Evolutionary conservation across 2,113 vertebrate genomes (phyloP), one percentile per base, ranked within the genome.

Genomic region (Hoplias malabaricus): DNA sequence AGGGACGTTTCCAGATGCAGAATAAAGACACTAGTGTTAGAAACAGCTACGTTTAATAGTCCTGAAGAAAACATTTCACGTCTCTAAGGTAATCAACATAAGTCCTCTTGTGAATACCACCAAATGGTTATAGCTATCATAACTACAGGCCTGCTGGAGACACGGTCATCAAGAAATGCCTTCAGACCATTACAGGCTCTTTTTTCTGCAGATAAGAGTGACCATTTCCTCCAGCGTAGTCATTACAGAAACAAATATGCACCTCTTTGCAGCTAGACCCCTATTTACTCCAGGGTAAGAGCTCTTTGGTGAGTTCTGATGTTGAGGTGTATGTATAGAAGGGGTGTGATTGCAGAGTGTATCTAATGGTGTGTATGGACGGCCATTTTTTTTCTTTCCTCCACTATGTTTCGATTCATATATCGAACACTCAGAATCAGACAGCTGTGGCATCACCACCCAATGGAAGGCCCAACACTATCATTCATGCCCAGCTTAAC

Each of bases 211-310:
- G 53, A 67, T 76, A 48, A 68, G 68, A 73, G 21, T 14, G 46
- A 38, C 23, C 9, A 67, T 83, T 71, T 76, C 46, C 53, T 57
- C 7, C 10, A 72, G 43, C n/a, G 13, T 13, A 27, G 14, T 72
- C 61, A 67, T 80, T 77, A 33, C 61, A 38, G 77, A 73, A 76
- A 75, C n/a, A 73, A 54, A 80, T 79, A 43, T 27, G 38, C 48
- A 80, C 27, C 66, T 76, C 62, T 70, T 53, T 23, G 14, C 48
- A n/a, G 16, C 57, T 53, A 77, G 54, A 57, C 34, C 27, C 12
- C 29, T 19, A 48, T 78, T 53, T 77, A 77, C 48, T 69, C 42
- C 59, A 12, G 19, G 27, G 40, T 61, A 73, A 68, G 27, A 38
- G 54, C 42, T 63, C 62, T 62, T 53, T 31, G 19, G 34, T 50